These are phyloP conservation scores for Dendrocincla tyrannina DNA, from an alignment of 2,797 vertebrate species.

Conservation along the genomic window DNA sequence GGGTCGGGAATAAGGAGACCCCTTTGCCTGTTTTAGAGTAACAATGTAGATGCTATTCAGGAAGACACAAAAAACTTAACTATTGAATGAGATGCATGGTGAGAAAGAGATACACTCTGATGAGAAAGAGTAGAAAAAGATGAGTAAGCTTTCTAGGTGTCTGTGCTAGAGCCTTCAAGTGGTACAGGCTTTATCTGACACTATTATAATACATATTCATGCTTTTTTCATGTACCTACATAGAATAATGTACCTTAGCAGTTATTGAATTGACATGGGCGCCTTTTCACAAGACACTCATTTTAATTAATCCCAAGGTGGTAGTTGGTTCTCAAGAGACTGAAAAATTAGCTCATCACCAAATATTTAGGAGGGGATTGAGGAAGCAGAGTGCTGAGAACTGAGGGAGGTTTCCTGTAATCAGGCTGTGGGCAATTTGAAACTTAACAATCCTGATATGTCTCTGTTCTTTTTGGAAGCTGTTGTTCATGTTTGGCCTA, in stretches of 20 bases:
- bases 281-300: neutral
- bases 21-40: neutral
- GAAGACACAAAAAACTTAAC: neutral
- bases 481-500: neutral
- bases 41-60: neutral
- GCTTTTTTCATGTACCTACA: neutral
- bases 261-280: neutral
- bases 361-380: neutral
- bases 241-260: neutral
- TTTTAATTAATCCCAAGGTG: conserved; percentile 6
- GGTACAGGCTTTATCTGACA: neutral
- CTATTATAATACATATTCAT: neutral
- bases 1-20: neutral
- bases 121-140: neutral
- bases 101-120: neutral
- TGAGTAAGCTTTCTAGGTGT: neutral
- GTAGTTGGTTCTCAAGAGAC: neutral
- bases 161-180: neutral
- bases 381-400: neutral
- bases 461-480: neutral
- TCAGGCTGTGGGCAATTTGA: neutral
- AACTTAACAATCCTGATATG: neutral
- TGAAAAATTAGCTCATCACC: neutral
- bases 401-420: neutral
- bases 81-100: neutral